A percentile compares a stretch with the other conserved stretches of the same genome.
These are phyloP conservation scores for Yponomeuta plumbellus DNA, from an alignment of 2,888 invertebrate species.

Conservation along the genomic window DNA sequence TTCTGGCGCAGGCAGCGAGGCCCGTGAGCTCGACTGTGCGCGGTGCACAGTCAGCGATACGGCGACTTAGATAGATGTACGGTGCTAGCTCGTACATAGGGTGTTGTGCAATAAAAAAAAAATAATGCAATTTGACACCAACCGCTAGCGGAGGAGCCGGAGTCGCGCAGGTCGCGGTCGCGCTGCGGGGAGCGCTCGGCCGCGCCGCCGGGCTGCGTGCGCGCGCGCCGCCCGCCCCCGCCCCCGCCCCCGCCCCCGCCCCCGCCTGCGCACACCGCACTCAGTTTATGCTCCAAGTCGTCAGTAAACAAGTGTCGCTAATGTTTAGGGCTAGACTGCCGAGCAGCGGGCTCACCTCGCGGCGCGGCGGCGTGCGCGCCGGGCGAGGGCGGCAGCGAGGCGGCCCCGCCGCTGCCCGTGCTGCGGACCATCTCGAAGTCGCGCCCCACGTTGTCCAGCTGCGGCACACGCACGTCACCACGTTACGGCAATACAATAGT, in stretches of 20 bases:
- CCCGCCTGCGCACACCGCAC: constrained; percentile 30
- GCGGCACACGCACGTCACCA: constrained; percentile 12
- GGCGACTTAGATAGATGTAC: no score
- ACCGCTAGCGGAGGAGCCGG: constrained; percentile 41
- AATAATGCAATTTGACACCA: no score
- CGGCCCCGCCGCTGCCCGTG: constrained; percentile 41
- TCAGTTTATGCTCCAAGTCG: no score
- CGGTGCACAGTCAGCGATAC: no score
- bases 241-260: constrained; percentile 39
- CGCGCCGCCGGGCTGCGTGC: constrained; percentile 51
- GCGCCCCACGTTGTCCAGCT: constrained; percentile 52
- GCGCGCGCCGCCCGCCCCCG: constrained; percentile 35
- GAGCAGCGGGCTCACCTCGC: background rate
- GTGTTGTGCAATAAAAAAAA: background rate
- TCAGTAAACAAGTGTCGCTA: no score
- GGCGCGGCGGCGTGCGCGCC: constrained; percentile 54
- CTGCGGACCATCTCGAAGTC: constrained; percentile 29
- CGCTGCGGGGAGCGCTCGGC: constrained; percentile 38
- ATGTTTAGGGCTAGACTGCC: no score
- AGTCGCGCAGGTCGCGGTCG: constrained; percentile 33
- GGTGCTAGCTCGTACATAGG: no score
- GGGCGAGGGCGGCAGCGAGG: constrained; percentile 78
- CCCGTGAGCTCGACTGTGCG: no score
- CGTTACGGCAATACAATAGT: no score
- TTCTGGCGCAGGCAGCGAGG: no score